Percentiles rank a stretch among this genome's conserved stretches.
Evolutionary conservation across 2,113 vertebrate species (phyloP).

Genomic region (Rousettus leschenaultii): DNA sequence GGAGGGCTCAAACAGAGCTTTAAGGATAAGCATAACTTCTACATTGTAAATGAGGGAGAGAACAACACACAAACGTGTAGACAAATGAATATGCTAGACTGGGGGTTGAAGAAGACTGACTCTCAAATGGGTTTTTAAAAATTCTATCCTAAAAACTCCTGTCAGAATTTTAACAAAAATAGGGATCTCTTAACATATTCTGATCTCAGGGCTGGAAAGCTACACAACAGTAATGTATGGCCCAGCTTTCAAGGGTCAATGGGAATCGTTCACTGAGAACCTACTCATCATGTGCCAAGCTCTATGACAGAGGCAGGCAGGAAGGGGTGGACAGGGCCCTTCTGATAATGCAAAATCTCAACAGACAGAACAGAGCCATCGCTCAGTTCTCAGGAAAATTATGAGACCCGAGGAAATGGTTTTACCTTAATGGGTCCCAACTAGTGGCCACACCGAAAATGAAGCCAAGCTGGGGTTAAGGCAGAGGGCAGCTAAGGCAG

Average conservation of each 20-base stretch:
- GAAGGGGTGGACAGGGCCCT: background rate
- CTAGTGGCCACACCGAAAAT: background rate
- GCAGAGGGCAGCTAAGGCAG: background rate
- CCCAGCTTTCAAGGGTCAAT: background rate
- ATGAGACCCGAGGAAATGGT: background rate
- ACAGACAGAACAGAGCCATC: background rate
- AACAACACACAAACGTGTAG: background rate
- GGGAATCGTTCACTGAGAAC: background rate
- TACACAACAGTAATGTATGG: background rate
- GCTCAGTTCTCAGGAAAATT: background rate
- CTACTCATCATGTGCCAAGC: background rate
- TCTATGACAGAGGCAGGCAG: background rate
- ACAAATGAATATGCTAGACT: background rate
- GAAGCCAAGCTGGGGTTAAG: background rate
- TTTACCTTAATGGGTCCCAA: background rate
- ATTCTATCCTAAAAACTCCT: background rate
- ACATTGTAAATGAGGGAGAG: background rate
- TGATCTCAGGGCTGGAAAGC: background rate
- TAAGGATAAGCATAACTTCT: background rate
- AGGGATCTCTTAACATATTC: background rate
- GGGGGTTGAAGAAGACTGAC: background rate
- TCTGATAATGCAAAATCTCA: background rate
- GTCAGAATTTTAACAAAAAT: conserved; percentile 3
- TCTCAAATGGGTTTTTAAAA: background rate
- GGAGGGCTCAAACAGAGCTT: background rate